A percentile compares a stretch with the other conserved stretches of the same genome.
Conservation (phyloP, 1,140 invertebrate species). For the Littorina saxatilis region DNA sequence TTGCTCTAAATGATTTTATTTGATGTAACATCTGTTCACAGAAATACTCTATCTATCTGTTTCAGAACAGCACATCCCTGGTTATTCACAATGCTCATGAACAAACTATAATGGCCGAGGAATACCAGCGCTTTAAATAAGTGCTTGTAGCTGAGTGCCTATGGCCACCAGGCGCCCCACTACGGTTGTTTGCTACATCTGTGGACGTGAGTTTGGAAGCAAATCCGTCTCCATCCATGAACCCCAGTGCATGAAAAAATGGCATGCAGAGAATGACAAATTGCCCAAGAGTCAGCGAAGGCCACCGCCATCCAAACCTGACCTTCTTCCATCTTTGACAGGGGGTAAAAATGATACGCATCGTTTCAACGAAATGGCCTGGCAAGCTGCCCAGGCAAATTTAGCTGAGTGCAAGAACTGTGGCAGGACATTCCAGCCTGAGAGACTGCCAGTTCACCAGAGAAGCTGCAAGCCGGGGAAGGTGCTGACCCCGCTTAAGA, state of each 20-base stretch:
- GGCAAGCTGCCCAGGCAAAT: slow-evolving; percentile 76
- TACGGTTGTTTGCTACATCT: slow-evolving; percentile 76
- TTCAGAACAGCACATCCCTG: too few relatives aligned
- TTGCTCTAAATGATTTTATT: too few relatives aligned
- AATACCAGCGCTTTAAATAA: too few relatives aligned
- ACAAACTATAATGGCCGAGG: too few relatives aligned
- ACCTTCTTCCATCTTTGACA: slow-evolving; percentile 62
- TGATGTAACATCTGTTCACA: too few relatives aligned
- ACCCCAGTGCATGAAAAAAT: slow-evolving; percentile 86
- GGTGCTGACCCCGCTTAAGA: slow-evolving; percentile 42
- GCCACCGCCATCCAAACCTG: slow-evolving; percentile 81
- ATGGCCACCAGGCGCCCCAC: neutral
- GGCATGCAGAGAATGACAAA: slow-evolving; percentile 83
- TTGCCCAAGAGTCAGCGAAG: slow-evolving; percentile 79
- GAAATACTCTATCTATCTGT: too few relatives aligned
- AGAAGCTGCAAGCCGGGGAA: slow-evolving; percentile 78
- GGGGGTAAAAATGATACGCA: slow-evolving; percentile 47
- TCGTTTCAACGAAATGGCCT: slow-evolving; percentile 72
- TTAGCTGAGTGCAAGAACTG: slow-evolving; percentile 82
- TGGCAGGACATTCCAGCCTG: slow-evolving; percentile 83
- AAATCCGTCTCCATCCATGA: slow-evolving; percentile 85
- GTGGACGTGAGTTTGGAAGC: slow-evolving; percentile 75
- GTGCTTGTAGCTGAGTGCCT: too few relatives aligned
- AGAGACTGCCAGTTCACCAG: slow-evolving; percentile 82
- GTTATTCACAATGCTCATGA: too few relatives aligned